phyloP scores from a whole-genome alignment of 1,140 invertebrate genomes.

The Philaenus spumarius region DNA sequence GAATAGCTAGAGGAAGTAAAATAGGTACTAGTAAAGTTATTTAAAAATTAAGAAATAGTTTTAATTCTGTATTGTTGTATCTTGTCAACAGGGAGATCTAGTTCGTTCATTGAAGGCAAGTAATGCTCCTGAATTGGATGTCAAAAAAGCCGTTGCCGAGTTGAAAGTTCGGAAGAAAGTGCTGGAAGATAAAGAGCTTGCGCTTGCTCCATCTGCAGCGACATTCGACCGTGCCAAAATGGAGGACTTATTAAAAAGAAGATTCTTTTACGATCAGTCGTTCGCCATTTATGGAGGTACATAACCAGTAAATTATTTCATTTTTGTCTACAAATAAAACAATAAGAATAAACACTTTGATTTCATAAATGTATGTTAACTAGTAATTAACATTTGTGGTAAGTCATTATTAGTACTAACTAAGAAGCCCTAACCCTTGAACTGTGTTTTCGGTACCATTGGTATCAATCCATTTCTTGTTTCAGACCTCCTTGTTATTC shows the following conservation, averaged over 20 bases:
- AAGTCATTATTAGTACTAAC: too few relatives aligned
- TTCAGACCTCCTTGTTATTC: too few relatives aligned
- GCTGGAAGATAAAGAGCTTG: conserved; percentile 90
- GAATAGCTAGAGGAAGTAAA: neutral
- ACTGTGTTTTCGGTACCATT: too few relatives aligned
- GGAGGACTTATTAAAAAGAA: conserved; percentile 94
- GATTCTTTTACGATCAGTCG: conserved; percentile 98
- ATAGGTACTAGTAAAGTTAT: conserved; percentile 9
- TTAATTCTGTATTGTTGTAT: conserved; percentile 19
- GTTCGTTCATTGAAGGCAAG: conserved; percentile 79
- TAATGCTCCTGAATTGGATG: conserved; percentile 81
- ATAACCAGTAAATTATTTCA: neutral
- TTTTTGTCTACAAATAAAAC: too few relatives aligned
- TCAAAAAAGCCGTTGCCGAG: conserved; percentile 91
- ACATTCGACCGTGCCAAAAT: conserved; percentile 88
- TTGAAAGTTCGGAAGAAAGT: conserved; percentile 85
- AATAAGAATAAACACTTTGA: too few relatives aligned
- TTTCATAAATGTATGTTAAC: too few relatives aligned
- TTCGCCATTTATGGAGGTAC: conserved; percentile 98
- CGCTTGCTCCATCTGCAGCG: conserved; percentile 61
- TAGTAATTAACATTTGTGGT: too few relatives aligned
- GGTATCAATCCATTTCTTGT: too few relatives aligned
- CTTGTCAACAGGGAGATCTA: conserved; percentile 64
- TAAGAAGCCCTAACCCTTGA: too few relatives aligned
- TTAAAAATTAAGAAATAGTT: neutral